These are phyloP conservation scores for Potamilus streckersoni DNA, from an alignment of 1,140 invertebrate species.

Conservation along the genomic window DNA sequence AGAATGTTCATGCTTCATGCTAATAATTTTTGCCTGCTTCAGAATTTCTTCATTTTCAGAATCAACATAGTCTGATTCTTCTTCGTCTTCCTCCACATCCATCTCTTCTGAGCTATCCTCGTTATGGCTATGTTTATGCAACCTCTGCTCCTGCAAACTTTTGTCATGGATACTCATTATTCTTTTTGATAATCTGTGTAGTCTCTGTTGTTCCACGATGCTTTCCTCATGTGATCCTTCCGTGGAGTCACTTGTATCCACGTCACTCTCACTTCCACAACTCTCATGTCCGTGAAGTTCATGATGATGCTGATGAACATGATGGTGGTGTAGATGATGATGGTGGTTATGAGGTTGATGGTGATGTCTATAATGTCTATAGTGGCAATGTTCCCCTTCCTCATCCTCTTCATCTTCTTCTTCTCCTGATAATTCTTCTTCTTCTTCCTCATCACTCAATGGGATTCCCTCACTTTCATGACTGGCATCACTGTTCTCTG, in stretches of 20 bases:
- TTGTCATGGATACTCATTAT: no score
- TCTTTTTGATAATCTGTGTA: no score
- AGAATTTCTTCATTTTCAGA: constrained; percentile 57
- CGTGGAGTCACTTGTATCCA: constrained; percentile 28
- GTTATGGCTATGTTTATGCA: constrained; percentile 22
- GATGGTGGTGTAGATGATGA: not conserved
- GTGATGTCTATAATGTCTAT: constrained; percentile 17
- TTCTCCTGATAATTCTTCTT: no score
- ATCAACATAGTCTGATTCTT: constrained; percentile 53
- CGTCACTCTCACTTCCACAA: constrained; percentile 34
- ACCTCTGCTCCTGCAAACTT: not conserved
- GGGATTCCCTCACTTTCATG: constrained; percentile 39
- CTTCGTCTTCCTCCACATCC: constrained; percentile 54
- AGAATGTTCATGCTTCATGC: constrained; percentile 12
- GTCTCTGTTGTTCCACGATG: not conserved
- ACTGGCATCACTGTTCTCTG: constrained; percentile 14
- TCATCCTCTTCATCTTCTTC: constrained; percentile 37
- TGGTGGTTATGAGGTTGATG: constrained; percentile 7
- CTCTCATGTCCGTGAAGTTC: constrained; percentile 11
- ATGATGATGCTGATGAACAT: constrained; percentile 7
- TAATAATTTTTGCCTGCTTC: constrained; percentile 43
- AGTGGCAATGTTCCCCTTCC: constrained; percentile 23
- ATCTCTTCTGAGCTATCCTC: constrained; percentile 21
- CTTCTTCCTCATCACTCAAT: constrained; percentile 37
- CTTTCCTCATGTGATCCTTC: constrained; percentile 20